Evolutionary conservation across 2,888 invertebrate genomes (phyloP), one percentile per base, ranked within the genome.

Genomic region (Cheilosia grossa): DNA sequence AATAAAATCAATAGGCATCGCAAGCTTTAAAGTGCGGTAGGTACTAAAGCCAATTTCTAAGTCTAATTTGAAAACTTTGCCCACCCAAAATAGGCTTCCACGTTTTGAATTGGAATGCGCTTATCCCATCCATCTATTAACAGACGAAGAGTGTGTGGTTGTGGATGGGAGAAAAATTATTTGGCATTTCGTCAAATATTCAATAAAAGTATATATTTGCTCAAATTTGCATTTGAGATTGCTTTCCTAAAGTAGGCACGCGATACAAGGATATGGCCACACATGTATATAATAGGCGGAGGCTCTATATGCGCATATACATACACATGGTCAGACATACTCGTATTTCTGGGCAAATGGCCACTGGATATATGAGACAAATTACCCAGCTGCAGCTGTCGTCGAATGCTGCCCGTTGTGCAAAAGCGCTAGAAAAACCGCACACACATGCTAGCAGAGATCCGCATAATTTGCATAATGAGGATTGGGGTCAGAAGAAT

Each of bases 401-500:
- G 64, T 77, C 82, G 77, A 82, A 77, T 66, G 53, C 77, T 77
- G 58, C 44, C 66, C 77, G 66, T 59, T 72, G 77, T 82, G 70
- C 75, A 77, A 72, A 82, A 77, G 70, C 70, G 70, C 70, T 70
- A 70, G 77, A 82, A 82, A 77, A 82, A 72, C 70, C 77, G 51
- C 77, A 72, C 70, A 82, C 66, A 82, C 72, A 82, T 77, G 77
- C 66, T 77, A 54, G 56, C 58, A 81, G 73, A 72, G 70, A 82
- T 82, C 70, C 82, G 82, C 77, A 82, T 77, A 77, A 82, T 82
- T 82, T 82, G 77, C 82, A 82, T 77, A 77, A 82, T 77, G 77
- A 82, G 70, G 64, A 77, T 82, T 82, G 70, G 77, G 82, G 82
- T 82, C 82, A 82, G 66, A 72, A 59, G 66, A 82, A 70, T 72